phyloP scores from a whole-genome alignment of 2,113 vertebrate species.

The Alligator mississippiensis region DNA sequence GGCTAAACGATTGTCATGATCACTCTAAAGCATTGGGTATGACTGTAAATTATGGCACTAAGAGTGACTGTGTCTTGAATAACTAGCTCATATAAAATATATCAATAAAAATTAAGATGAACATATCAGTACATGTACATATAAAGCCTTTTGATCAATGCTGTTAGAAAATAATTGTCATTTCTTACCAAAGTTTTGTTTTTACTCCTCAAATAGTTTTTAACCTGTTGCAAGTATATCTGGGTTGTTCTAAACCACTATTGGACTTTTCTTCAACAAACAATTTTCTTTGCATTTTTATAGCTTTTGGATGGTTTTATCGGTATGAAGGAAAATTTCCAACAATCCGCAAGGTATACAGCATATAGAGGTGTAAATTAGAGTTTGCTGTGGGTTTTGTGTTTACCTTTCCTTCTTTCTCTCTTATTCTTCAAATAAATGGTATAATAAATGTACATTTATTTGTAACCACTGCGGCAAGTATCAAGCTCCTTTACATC shows the following conservation, averaged over 20 bases:
- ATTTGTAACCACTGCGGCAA: neutral
- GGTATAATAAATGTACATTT: neutral
- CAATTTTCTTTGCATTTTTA: slow-evolving; percentile 60
- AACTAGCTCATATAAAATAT: neutral
- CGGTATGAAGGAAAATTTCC: slow-evolving; percentile 97
- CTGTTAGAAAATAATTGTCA: neutral
- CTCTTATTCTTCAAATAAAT: neutral
- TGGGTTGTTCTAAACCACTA: neutral
- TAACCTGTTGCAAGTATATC: neutral
- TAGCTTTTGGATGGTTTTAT: slow-evolving; percentile 99
- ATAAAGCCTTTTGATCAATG: neutral
- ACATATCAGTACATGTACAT: neutral
- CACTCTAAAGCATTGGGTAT: neutral
- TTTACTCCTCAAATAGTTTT: neutral
- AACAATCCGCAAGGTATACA: slow-evolving; percentile 91
- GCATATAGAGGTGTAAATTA: neutral
- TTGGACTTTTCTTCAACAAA: neutral
- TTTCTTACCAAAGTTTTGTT: neutral
- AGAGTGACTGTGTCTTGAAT: neutral
- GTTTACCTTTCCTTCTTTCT: neutral
- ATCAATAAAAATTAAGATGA: neutral
- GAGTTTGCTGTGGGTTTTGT: slow-evolving; percentile 67
- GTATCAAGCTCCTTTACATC: neutral
- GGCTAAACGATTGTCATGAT: neutral
- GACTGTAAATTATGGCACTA: neutral